These are phyloP conservation scores for Chelonoidis abingdonii DNA, from an alignment of 2,113 vertebrate species.

Conservation along the genomic window DNA sequence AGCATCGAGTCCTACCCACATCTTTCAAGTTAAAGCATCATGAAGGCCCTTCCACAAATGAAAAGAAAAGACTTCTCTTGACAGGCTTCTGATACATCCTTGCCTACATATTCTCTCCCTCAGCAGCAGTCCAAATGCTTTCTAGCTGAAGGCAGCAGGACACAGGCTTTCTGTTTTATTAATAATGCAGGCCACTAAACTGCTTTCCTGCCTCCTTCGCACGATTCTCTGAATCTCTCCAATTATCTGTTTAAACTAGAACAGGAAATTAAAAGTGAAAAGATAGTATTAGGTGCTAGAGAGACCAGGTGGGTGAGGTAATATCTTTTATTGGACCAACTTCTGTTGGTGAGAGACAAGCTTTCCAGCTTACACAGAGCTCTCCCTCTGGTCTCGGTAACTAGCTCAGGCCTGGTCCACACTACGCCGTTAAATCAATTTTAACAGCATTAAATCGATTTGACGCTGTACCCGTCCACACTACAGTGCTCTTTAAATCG, in stretches of 20 bases:
- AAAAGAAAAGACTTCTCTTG: neutral
- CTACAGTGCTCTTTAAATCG: too few species aligned
- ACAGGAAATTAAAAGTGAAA: neutral
- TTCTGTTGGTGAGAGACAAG: too few species aligned
- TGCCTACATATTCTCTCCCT: neutral
- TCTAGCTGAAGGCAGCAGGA: neutral
- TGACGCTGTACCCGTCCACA: too few species aligned
- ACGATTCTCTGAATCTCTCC: neutral
- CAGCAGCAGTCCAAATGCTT: neutral
- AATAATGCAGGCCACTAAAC: neutral
- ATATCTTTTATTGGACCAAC: too few species aligned
- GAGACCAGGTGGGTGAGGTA: too few species aligned
- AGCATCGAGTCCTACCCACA: neutral
- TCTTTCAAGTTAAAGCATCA: neutral
- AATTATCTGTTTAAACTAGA: neutral
- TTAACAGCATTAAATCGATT: too few species aligned
- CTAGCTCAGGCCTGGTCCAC: too few species aligned
- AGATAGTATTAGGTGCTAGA: too few species aligned
- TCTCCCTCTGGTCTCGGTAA: too few species aligned
- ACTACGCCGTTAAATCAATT: too few species aligned
- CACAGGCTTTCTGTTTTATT: neutral
- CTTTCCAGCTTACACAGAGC: too few species aligned
- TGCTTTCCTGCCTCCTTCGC: slow-evolving; percentile 7
- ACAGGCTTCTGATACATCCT: neutral
- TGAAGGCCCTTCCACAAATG: slow-evolving; percentile 6